phyloP scores from a whole-genome alignment of 2,797 vertebrate genomes.

The Sternarchorhynchus goeldii region DNA sequence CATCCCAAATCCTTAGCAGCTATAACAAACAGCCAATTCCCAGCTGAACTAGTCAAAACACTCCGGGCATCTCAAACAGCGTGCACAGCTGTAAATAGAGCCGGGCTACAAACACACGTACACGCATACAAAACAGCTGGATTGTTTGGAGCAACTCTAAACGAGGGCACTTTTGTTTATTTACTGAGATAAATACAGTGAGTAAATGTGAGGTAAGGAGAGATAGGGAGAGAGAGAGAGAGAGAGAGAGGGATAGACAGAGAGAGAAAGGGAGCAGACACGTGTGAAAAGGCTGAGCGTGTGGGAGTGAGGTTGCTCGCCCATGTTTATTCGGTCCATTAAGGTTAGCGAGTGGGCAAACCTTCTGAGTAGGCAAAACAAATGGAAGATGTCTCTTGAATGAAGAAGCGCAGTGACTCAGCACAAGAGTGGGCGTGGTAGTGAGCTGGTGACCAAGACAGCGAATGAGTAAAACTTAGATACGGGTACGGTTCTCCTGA shows the following conservation, averaged over 20 bases:
- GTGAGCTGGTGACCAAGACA: neutral
- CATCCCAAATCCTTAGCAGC: conserved; percentile 23
- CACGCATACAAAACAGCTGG: conserved; percentile 14
- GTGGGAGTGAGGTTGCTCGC: conserved; percentile 6
- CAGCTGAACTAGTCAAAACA: conserved; percentile 14
- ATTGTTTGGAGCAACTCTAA: conserved; percentile 14
- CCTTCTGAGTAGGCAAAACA: neutral
- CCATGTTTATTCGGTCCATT: conserved; percentile 5
- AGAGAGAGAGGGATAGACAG: no score
- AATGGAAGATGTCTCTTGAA: conserved; percentile 18
- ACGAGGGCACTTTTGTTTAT: conserved; percentile 3
- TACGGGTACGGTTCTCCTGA: neutral
- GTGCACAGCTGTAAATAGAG: conserved; percentile 12
- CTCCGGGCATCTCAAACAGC: conserved; percentile 15
- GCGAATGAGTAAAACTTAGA: neutral
- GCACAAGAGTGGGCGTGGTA: neutral
- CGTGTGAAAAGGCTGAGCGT: neutral
- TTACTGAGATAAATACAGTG: conserved; percentile 17
- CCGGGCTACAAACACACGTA: conserved; percentile 18
- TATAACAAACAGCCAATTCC: conserved; percentile 25
- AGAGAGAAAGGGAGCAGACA: neutral
- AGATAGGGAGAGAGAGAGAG: no score
- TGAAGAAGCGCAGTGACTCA: neutral
- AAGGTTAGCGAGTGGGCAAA: conserved; percentile 6
- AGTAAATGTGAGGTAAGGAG: neutral